A percentile compares a stretch with the other conserved stretches of the same genome.
phyloP scores from a whole-genome alignment of 1,140 invertebrate genomes.

The Trigoniulus corallinus region DNA sequence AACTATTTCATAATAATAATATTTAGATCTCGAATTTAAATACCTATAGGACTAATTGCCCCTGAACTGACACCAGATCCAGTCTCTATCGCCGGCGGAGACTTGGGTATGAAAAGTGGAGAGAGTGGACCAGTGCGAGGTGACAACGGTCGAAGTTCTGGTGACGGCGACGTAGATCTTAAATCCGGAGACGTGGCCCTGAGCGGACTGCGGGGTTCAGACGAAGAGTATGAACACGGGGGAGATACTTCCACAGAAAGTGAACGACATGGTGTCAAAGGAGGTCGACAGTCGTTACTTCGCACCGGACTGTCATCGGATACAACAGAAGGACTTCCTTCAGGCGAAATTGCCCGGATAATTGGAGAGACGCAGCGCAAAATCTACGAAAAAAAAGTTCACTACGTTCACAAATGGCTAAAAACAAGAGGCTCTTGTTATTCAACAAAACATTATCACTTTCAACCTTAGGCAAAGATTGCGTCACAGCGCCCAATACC shows the following conservation, averaged over 20 bases:
- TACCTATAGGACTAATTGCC: slow-evolving; percentile 5
- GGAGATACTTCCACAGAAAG: slow-evolving; percentile 1
- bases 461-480: no score
- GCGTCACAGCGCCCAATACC: no score
- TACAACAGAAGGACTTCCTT: slow-evolving; percentile 3
- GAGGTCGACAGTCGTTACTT: not conserved
- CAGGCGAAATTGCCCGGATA: slow-evolving; percentile 25
- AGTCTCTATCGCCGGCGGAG: not conserved
- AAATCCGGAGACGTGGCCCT: not conserved
- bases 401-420: no score
- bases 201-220: not conserved
- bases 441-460: no score
- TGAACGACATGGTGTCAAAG: not conserved
- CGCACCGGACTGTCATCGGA: not conserved
- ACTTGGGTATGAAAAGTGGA: slow-evolving; percentile 3
- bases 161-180: not conserved
- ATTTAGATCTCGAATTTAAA: no score
- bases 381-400: slow-evolving; percentile 25
- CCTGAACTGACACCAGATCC: slow-evolving; percentile 3
- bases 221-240: not conserved
- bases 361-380: slow-evolving; percentile 60
- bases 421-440: no score
- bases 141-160: not conserved
- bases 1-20: no score
- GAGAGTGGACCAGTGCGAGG: slow-evolving; percentile 1